Evolutionary conservation across 2,888 invertebrate species (phyloP), one percentile per base, ranked within the genome.

Genomic region (Dicyrtomina minuta): DNA sequence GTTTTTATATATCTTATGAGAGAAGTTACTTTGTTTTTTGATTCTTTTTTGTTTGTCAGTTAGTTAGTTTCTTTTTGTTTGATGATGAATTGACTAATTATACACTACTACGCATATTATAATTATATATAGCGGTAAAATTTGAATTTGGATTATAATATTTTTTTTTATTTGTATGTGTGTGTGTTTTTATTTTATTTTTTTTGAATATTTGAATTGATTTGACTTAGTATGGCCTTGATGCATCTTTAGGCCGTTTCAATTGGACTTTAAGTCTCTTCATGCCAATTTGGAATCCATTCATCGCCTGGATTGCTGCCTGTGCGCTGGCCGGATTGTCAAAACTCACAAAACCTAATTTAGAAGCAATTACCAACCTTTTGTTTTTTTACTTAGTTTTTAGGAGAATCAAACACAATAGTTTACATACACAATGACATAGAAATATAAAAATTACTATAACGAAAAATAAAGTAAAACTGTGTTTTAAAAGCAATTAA

Each of bases 201-300:
- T 51, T 22, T 12, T 51, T 12, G n/a, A 49, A n/a, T n/a, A n/a
- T 33, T 33, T 33, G 33, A 33, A 33, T 33, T 33, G 33, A 33
- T 33, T 33, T 33, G 33, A 33, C 33, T 55, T 61, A 74, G 69
- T 72, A 74, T 27, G 72, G 71, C 60, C 73, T 65, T 10, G 69
- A 62, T 33, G 70, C 70, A 66, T 72, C 72, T 69, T 73, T 76
- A 53, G 97, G 97, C 87, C 97, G 88, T 86, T 98, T 98, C 85
- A 98, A 89, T 86, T 98, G 97, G 81, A 98, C 98, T 87, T 99
- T 98, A 83, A 98, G 91, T 82, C 98, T 89, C 87, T 99, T 99
- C 97, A 98, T 98, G 82, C 98, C 98, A 84, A 98, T 98, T 86
- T 98, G 98, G 86, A 98, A 99, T 83, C 98, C 98, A 85, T 99